These are phyloP conservation scores for Nomada fucata DNA, from an alignment of 2,888 invertebrate genomes.

Conservation along the genomic window DNA sequence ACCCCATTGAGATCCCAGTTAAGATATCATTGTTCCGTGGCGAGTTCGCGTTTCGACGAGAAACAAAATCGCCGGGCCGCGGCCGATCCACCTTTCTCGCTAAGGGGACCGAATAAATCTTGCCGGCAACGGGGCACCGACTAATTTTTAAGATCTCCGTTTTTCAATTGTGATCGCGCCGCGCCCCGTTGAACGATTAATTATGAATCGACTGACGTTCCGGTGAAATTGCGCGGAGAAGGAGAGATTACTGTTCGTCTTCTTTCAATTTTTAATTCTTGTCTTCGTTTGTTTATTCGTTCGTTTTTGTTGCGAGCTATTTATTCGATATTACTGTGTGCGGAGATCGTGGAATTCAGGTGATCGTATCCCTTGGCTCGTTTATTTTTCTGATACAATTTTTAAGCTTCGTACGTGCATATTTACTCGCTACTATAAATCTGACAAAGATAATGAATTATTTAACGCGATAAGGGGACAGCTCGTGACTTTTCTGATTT, in stretches of 20 bases:
- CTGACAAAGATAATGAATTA: background rate
- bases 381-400: too few relatives aligned
- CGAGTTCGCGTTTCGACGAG: slow-evolving; percentile 67
- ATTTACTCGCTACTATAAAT: background rate
- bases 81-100: slow-evolving; percentile 45
- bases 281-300: too few relatives aligned
- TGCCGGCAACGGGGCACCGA: slow-evolving; percentile 46
- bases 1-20: slow-evolving; percentile 79
- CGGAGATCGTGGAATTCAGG: too few relatives aligned
- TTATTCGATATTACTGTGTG: too few relatives aligned
- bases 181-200: slow-evolving; percentile 48
- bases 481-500: background rate
- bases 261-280: background rate
- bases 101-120: slow-evolving; percentile 53
- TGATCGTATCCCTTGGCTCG: too few relatives aligned
- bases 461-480: background rate
- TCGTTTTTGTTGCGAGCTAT: too few relatives aligned
- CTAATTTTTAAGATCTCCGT: slow-evolving; percentile 60
- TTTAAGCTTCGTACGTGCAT: too few relatives aligned
- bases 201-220: slow-evolving; percentile 26
- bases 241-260: too few relatives aligned
- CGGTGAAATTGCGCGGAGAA: too few relatives aligned
- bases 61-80: slow-evolving; percentile 59
- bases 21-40: slow-evolving; percentile 77
- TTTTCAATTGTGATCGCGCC: slow-evolving; percentile 59